A percentile compares a stretch with the other conserved stretches of the same genome.
These are phyloP conservation scores for Phallusia fumigata DNA, from an alignment of 23 tunicate species.

Conservation along the genomic window DNA sequence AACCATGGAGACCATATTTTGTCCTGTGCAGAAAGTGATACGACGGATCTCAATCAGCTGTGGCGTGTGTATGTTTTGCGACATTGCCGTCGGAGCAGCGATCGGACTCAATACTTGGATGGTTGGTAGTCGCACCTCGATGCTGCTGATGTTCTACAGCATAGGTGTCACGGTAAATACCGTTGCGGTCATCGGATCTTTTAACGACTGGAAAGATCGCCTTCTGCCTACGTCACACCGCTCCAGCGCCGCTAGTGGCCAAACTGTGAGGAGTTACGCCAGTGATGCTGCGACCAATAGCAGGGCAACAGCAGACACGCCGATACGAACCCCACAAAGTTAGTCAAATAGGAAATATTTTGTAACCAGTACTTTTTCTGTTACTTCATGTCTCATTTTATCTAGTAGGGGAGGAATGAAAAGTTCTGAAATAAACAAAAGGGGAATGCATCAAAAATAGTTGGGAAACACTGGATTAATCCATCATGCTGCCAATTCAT, in stretches of 20 bases:
- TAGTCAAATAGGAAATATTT: background rate
- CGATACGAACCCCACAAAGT: background rate
- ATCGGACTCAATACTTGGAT: background rate
- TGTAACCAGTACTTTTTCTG: too few relatives aligned
- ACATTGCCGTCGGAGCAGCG: background rate
- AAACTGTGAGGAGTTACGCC: background rate
- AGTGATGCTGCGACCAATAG: background rate
- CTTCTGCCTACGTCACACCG: background rate
- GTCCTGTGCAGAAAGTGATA: background rate
- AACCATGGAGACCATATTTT: too few relatives aligned
- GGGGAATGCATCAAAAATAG: too few relatives aligned
- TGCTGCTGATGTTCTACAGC: background rate
- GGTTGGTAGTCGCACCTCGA: background rate
- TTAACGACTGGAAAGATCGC: background rate
- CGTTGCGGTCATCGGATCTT: background rate
- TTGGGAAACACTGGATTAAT: too few relatives aligned
- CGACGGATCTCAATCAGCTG: background rate
- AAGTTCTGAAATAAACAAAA: too few relatives aligned
- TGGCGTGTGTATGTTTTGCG: background rate
- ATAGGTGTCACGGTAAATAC: background rate
- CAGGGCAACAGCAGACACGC: background rate
- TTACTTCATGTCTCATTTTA: too few relatives aligned
- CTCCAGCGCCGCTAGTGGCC: background rate
- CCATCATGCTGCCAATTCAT: too few relatives aligned
- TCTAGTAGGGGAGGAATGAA: too few relatives aligned